Evolutionary conservation across 2,797 vertebrate species (phyloP).

Genomic region (Chrosomus eos): DNA sequence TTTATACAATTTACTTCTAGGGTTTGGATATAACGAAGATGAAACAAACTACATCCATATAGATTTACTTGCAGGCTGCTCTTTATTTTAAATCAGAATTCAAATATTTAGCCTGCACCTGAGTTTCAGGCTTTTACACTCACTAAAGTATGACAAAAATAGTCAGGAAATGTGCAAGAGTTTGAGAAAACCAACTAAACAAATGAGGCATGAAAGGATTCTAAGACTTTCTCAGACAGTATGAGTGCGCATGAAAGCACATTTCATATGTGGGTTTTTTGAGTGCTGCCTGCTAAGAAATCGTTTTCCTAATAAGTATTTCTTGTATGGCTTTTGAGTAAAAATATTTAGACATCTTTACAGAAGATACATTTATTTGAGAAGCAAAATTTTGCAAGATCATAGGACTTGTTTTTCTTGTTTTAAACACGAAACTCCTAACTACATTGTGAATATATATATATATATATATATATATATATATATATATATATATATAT

Average conservation of each 20-base stretch:
- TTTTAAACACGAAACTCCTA: background rate
- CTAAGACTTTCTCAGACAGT: slow-evolving; percentile 4
- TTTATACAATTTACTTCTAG: slow-evolving; percentile 35
- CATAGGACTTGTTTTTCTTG: background rate
- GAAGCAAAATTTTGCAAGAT: background rate
- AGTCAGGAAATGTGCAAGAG: slow-evolving; percentile 13
- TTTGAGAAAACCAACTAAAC: slow-evolving; percentile 39
- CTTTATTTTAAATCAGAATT: slow-evolving; percentile 12
- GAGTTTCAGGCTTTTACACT: slow-evolving; percentile 10
- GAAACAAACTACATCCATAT: slow-evolving; percentile 33
- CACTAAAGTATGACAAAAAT: slow-evolving; percentile 8
- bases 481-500: background rate
- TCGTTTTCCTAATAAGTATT: background rate
- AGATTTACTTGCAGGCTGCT: slow-evolving; percentile 11
- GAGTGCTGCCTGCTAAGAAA: background rate
- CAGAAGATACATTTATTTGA: background rate
- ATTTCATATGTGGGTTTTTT: slow-evolving; percentile 20
- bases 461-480: too few species aligned
- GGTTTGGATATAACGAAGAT: slow-evolving; percentile 15
- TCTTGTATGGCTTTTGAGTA: background rate
- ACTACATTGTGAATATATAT: background rate
- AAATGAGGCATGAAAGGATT: slow-evolving; percentile 37
- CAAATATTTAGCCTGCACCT: slow-evolving; percentile 32
- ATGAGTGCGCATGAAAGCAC: background rate
- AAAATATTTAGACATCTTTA: background rate